Base-by-base conservation (phyloP, 2,888 invertebrate genomes). In the Leucozona laternaria region DNA sequence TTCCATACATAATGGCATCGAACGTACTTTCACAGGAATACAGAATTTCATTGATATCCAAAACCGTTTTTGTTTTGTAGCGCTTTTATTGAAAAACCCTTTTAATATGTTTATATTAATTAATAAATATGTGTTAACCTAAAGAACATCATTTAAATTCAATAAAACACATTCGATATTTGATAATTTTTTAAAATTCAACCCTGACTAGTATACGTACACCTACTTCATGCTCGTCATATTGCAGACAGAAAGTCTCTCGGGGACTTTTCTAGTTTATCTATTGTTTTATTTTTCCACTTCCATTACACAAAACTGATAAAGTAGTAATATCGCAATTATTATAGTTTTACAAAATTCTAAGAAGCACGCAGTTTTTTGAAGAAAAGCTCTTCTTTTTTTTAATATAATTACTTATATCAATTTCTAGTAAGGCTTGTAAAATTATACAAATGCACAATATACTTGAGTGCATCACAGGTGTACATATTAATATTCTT, bases 321-420 rank as follows among this genome's bases (percentile, higher is more conserved):
- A 60, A 50, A 50, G n/a, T 28, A 50, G n/a, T 28, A 15, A 50
- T 22, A 50, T 31, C 48, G 66, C 50, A 66, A 66, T 66, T 50
- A 31, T 6, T 31, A n/a, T n/a, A 31, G 45, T 4, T 58, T 22
- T 22, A 15, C 2, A 48, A 31, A n/a, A 48, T 48, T 66, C 10
- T 5, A 8, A 15, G 22, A 40, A 60, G 2, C n/a, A 40, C n/a
- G n/a, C 10, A 15, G 15, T 6, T 15, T 20, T 58, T 37, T 13
- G 4, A 57, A n/a, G n/a, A 15, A 28, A 25, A 15, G 28, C 7
- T 3, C 0, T 31, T 17, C 2, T 15, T 3, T 57, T 57, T 31
- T 28, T n/a, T 8, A 6, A 0, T 22, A 37, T 22, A 60, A 37
- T 8, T 8, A 2, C 1, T 28, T 2, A 15, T 37, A 37, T 60